These are phyloP conservation scores for honey bee (Apis mellifera) DNA, from an alignment of 1,140 invertebrate species.

Conservation along the genomic window DNA sequence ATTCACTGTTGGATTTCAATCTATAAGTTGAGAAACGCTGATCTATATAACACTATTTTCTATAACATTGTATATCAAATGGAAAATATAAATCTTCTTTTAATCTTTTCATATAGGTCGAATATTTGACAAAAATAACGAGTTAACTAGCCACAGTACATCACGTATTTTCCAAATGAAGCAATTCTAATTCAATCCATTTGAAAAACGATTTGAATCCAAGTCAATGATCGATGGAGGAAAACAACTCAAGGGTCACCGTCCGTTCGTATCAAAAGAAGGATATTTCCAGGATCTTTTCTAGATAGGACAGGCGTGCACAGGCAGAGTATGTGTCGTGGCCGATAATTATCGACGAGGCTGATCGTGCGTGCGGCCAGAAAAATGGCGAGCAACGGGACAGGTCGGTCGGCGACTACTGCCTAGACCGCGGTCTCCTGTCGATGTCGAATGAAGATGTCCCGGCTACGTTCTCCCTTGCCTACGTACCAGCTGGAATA, in stretches of 20 bases:
- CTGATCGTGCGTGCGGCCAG: slow-evolving; percentile 57
- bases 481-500: slow-evolving; percentile 60
- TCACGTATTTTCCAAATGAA: too few relatives aligned
- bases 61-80: too few relatives aligned
- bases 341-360: slow-evolving; percentile 63
- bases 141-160: too few relatives aligned
- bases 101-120: too few relatives aligned
- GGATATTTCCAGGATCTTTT: neutral
- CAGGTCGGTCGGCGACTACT: slow-evolving; percentile 34
- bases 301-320: neutral
- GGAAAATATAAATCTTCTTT: too few relatives aligned
- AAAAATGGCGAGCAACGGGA: slow-evolving; percentile 66
- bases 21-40: too few relatives aligned
- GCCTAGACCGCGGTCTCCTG: slow-evolving; percentile 36
- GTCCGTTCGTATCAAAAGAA: slow-evolving; percentile 21
- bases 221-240: slow-evolving; percentile 19
- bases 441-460: slow-evolving; percentile 70
- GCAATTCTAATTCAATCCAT: neutral
- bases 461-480: slow-evolving; percentile 46
- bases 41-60: too few relatives aligned
- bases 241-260: slow-evolving; percentile 35
- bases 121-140: too few relatives aligned
- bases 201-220: neutral
- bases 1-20: too few relatives aligned
- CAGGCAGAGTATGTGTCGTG: slow-evolving; percentile 15